Percentiles rank a stretch among this genome's conserved stretches.
These are phyloP conservation scores for Cavia aperea DNA, from an alignment of 2,113 vertebrate genomes.

Conservation along the genomic window DNA sequence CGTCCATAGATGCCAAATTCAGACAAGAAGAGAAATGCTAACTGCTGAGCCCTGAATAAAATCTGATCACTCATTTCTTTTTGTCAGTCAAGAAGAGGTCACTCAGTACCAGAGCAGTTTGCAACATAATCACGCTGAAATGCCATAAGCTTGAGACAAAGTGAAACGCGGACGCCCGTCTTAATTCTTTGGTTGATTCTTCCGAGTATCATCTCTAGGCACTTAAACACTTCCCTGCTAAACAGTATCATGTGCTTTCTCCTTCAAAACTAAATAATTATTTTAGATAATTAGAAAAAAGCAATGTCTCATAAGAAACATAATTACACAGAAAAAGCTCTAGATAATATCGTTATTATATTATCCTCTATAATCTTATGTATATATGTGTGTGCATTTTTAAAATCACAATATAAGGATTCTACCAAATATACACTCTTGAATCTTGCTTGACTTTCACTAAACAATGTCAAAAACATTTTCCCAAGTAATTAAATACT, in stretches of 20 bases:
- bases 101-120: background rate
- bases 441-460: background rate
- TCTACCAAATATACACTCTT: background rate
- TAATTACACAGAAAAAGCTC: background rate
- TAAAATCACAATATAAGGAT: background rate
- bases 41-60: background rate
- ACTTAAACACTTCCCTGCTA: conserved; percentile 15
- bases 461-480: conserved; percentile 17
- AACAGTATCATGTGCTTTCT: background rate
- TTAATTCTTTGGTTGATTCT: conserved; percentile 8
- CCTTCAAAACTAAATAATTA: conserved; percentile 27
- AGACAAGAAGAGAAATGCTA: conserved; percentile 5
- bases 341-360: background rate
- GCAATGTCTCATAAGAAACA: background rate
- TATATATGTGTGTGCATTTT: background rate
- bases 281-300: conserved; percentile 13
- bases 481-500: conserved; percentile 10
- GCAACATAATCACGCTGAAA: background rate
- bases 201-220: background rate
- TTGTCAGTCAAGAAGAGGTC: background rate
- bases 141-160: background rate
- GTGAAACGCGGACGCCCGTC: background rate
- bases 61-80: conserved; percentile 4
- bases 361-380: background rate
- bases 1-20: background rate